A percentile compares a stretch with the other conserved stretches of the same genome.
phyloP scores from a whole-genome alignment of 2,888 invertebrate genomes.

The Choreutis nemorana region DNA sequence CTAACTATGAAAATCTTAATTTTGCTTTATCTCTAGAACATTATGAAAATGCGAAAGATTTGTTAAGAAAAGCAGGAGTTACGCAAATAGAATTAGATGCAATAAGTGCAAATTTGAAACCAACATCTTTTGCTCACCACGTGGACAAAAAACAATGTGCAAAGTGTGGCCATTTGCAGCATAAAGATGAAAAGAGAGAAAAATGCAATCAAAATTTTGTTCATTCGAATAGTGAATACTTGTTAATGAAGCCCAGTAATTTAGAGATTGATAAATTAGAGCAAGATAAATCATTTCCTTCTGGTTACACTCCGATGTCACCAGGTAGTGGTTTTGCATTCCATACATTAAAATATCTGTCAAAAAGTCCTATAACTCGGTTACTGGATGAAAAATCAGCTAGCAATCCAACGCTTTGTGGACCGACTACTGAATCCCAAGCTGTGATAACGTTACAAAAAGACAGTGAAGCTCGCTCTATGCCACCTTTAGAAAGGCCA shows the following conservation, averaged over 20 bases:
- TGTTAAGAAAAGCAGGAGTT: slow-evolving; percentile 65
- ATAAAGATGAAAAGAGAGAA: slow-evolving; percentile 6
- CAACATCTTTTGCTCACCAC: slow-evolving; percentile 21
- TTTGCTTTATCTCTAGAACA: slow-evolving; percentile 80
- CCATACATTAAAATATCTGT: slow-evolving; percentile 37
- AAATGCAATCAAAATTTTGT: slow-evolving; percentile 1
- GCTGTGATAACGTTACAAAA: background rate
- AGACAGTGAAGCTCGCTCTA: too few relatives aligned
- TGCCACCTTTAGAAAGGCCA: slow-evolving; percentile 9
- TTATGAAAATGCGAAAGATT: slow-evolving; percentile 81
- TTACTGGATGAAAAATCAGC: slow-evolving; percentile 68
- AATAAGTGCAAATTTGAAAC: slow-evolving; percentile 32
- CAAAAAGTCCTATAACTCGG: slow-evolving; percentile 20
- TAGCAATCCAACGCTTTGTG: slow-evolving; percentile 73
- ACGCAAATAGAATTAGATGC: slow-evolving; percentile 59
- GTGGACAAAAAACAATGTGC: slow-evolving; percentile 50
- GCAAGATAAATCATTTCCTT: slow-evolving; percentile 21
- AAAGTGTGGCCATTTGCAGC: slow-evolving; percentile 68
- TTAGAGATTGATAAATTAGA: slow-evolving; percentile 25
- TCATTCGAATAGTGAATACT: slow-evolving; percentile 62
- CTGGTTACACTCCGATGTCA: slow-evolving; percentile 80
- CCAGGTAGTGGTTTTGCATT: slow-evolving; percentile 65
- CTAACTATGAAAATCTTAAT: slow-evolving; percentile 77
- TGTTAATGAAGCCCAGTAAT: slow-evolving; percentile 70
- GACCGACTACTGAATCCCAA: slow-evolving; percentile 17